Conservation (phyloP, 2,113 vertebrate genomes). For the Oncorhynchus keta region DNA sequence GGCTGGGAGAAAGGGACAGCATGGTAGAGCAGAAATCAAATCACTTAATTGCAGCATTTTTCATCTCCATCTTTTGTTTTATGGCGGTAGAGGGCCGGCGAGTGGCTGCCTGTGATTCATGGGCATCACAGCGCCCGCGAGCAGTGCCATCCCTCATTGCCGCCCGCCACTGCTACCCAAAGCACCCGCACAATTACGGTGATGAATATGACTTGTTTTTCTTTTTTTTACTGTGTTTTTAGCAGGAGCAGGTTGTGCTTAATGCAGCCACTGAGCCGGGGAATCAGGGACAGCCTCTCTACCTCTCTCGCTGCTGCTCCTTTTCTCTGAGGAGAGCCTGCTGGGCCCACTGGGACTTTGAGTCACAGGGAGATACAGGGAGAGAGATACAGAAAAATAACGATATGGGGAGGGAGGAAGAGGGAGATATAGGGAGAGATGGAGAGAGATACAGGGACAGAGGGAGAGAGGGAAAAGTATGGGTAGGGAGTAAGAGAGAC, state of each 20-base stretch:
- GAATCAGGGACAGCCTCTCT: conserved; percentile 58
- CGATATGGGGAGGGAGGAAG: no score
- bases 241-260: conserved; percentile 73
- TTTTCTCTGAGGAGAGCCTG: background rate
- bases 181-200: conserved; percentile 99
- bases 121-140: conserved; percentile 89
- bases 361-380: background rate
- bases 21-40: conserved; percentile 96
- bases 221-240: conserved; percentile 62
- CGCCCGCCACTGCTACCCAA: conserved; percentile 88
- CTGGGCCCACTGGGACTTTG: conserved; percentile 43
- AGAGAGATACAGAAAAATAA: no score
- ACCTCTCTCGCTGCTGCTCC: conserved; percentile 6
- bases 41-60: conserved; percentile 99
- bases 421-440: no score
- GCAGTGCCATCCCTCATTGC: conserved; percentile 98
- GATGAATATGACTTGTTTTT: conserved; percentile 98
- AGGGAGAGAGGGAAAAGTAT: no score
- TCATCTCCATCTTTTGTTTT: conserved; percentile 99
- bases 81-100: conserved; percentile 93
- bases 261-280: conserved; percentile 78
- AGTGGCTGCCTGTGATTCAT: conserved; percentile 99
- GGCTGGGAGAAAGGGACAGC: conserved; percentile 79
- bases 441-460: no score
- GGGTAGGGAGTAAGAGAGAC: no score